Percentiles rank a stretch among this genome's conserved stretches.
These are phyloP conservation scores for Neoniphon sammara DNA, from an alignment of 2,797 vertebrate genomes.

Conservation along the genomic window DNA sequence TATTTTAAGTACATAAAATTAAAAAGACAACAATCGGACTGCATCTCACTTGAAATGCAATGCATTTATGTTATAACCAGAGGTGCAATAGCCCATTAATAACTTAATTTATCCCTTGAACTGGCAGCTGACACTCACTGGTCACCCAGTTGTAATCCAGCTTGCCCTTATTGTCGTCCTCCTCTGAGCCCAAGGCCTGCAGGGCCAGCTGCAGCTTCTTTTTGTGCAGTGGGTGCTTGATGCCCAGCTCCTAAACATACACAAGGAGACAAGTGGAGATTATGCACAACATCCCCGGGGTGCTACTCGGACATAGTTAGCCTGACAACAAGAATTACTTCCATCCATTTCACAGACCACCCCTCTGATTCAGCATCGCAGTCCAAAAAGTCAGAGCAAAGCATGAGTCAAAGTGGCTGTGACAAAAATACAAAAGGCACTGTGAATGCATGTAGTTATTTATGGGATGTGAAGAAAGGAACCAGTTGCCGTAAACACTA, in stretches of 20 bases:
- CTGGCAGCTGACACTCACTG: conserved; percentile 82
- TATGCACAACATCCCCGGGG: conserved; percentile 1
- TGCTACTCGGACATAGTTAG: background rate
- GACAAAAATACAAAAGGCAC: background rate
- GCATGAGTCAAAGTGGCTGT: background rate
- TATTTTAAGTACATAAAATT: conserved; percentile 1
- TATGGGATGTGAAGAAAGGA: background rate
- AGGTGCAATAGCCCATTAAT: background rate
- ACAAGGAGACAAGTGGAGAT: conserved; percentile 9
- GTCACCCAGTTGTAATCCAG: conserved; percentile 99
- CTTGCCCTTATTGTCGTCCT: conserved; percentile 94
- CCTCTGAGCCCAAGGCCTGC: conserved; percentile 95
- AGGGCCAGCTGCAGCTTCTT: conserved; percentile 97
- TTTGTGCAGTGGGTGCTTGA: conserved; percentile 92
- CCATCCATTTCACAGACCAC: conserved; percentile 5
- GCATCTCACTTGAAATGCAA: background rate
- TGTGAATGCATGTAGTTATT: background rate
- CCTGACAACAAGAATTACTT: conserved; percentile 7
- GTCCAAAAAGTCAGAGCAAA: background rate
- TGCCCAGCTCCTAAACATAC: conserved; percentile 90
- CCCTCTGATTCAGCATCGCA: background rate
- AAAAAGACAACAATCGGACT: background rate
- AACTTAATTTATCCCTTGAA: background rate
- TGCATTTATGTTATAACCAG: background rate
- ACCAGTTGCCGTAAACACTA: background rate